Evolutionary conservation across 2,888 invertebrate genomes (phyloP), one percentile per base, ranked within the genome.

Genomic region (Neoitamus cyanurus): DNA sequence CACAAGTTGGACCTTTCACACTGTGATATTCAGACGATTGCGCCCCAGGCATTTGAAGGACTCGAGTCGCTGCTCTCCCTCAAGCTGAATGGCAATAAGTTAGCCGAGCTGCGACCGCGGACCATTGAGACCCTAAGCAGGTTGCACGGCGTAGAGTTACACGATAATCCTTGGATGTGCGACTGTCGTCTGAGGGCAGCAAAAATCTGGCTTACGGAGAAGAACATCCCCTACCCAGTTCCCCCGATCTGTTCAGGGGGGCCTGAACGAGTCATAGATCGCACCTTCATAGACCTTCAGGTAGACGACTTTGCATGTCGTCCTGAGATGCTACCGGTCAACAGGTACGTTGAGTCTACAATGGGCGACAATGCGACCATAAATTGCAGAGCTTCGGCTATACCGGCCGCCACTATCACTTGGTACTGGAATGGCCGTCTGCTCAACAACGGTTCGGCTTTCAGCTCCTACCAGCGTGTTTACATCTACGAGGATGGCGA

Each of bases 151-250:
- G 94, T 97, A 86, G 96, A 96, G 89, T 92, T 97, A 87, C 96
- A 97, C 87, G 96, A 96, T 87, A 97, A 97, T 91, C 96, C 96
- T 0, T 97, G 97, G 97, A 93, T 94, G 86, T 97, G 97, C 89
- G 97, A 97, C 89, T 97, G 97, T 89, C 94, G 96, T 30, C 90
- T 97, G 85, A 93, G 97, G 78, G 95, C 95, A 85, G 94, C 96
- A 85, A 96, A 96, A 89, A 92, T 95, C 88, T 97, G 97, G 97
- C 92, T 97, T 86, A 94, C 94, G 80, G 94, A 94, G 88, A 94
- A 95, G 87, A 96, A 96, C 89, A 93, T 95, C 48, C 95, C 95
- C 1, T 94, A 95, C 88, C 93, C 95, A n/a, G 94, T 96, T 83
- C 94, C 96, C 5, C 97, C 97, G 0, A 91, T 94, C 30, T 97